Evolutionary conservation across 2,888 invertebrate species (phyloP), one percentile per base, ranked within the genome.

Genomic region (Antheraea assamensis): DNA sequence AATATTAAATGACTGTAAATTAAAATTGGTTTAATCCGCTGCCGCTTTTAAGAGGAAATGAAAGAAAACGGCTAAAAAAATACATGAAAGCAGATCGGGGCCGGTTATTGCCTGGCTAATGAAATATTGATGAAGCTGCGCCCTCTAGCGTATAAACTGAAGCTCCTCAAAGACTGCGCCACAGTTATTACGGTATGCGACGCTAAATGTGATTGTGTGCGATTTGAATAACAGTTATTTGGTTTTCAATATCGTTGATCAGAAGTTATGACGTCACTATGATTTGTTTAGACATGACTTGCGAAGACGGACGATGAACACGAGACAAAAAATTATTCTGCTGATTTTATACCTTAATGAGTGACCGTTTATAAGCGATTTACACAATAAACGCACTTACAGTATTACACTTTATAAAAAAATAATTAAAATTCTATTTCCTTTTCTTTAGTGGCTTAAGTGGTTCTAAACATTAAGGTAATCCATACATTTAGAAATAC

Each of bases 71-170:
- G 61, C 72, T 71, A 55, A 73, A 77, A 78, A 74, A 76, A 74
- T 35, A 68, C 75, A 70, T 35, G 72, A 35, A 72, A 71, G 71
- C 70, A 68, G 42, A 71, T 68, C 55, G 71, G 52, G 72, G 70
- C 64, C 24, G 61, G 73, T 64, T 77, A 76, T 78, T 76, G 77
- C 76, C 74, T 75, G 73, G 64, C 61, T 77, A 75, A 78, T 78
- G 77, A 78, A 78, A 78, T 78, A 78, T 78, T 76, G 78, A 78
- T 78, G 78, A 77, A 72, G 74, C 58, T 61, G 70, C 70, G 73
- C 70, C 42, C 61, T 72, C 66, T 49, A 71, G 35, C 42, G 71
- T 68, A 71, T 68, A 68, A 72, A 66, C 58, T 47, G 58, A 58
- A 52, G 52, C 55, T 71, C 55, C 27, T 35, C 31, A 42, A 52